These are phyloP conservation scores for Drosophila sturtevanti DNA, from an alignment of 1,140 invertebrate genomes.

Conservation along the genomic window DNA sequence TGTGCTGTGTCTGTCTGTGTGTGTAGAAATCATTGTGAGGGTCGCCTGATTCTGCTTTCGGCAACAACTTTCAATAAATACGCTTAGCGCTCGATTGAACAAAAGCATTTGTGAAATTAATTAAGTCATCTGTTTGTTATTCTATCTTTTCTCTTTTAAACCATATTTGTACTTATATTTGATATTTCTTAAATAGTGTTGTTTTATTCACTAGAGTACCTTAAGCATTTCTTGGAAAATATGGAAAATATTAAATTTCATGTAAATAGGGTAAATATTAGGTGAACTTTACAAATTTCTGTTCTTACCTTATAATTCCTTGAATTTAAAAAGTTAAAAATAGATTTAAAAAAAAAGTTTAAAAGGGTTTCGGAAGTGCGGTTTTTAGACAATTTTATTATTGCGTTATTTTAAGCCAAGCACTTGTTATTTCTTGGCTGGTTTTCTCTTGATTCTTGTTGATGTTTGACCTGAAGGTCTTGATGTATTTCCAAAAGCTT, in stretches of 20 bases:
- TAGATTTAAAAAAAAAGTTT: too few species aligned
- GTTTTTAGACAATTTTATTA: conserved; percentile 52
- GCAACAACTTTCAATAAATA: conserved; percentile 55
- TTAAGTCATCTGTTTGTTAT: conserved; percentile 49
- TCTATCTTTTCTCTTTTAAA: conserved; percentile 28
- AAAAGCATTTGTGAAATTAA: conserved; percentile 61
- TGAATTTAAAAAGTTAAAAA: not conserved
- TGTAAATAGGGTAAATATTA: too few species aligned
- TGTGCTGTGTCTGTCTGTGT: conserved; percentile 27
- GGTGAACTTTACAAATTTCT: too few species aligned
- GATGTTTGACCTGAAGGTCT: not conserved
- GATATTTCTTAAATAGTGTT: too few species aligned
- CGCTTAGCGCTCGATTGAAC: conserved; percentile 40
- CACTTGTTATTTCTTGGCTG: not conserved
- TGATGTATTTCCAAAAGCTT: not conserved
- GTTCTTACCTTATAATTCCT: too few species aligned
- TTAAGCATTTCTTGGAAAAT: too few species aligned
- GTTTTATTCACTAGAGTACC: too few species aligned
- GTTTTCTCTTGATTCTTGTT: not conserved
- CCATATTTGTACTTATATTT: not conserved
- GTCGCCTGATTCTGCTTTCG: conserved; percentile 16
- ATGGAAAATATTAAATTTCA: too few species aligned
- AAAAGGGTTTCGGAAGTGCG: conserved; percentile 9
- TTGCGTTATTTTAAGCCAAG: conserved; percentile 22
- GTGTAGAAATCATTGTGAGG: conserved; percentile 19